These are phyloP conservation scores for Apostichopus parvimensis DNA, from an alignment of 35 echinoderm and acorn worm genomes.

Conservation along the genomic window DNA sequence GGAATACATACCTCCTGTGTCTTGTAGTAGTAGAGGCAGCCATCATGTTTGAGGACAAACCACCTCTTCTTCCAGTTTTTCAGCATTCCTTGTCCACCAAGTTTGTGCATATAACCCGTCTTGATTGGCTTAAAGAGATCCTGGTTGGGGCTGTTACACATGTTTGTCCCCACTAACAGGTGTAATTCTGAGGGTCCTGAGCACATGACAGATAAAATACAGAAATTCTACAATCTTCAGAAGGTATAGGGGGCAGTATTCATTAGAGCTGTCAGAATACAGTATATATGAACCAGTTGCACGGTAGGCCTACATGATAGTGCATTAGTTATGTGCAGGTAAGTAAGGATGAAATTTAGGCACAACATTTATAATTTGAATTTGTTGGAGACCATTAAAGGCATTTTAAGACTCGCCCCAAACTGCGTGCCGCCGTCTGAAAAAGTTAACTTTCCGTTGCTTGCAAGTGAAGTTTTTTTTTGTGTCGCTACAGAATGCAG, in stretches of 20 bases:
- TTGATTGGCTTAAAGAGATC: conserved; percentile 69
- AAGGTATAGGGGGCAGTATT: too few relatives aligned
- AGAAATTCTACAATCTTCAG: background rate
- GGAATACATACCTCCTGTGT: conserved; percentile 73
- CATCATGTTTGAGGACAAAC: conserved; percentile 97
- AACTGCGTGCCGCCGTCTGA: too few relatives aligned
- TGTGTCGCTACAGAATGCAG: too few relatives aligned
- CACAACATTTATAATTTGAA: background rate
- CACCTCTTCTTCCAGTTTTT: conserved; percentile 83
- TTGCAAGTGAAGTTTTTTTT: too few relatives aligned
- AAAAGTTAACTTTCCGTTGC: too few relatives aligned
- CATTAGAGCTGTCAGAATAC: too few relatives aligned
- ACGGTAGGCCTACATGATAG: too few relatives aligned
- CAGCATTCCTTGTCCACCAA: conserved; percentile 68
- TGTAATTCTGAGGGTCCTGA: conserved; percentile 31
- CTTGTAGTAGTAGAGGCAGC: conserved; percentile 97
- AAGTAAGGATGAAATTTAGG: too few relatives aligned
- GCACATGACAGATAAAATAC: background rate
- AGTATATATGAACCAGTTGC: too few relatives aligned
- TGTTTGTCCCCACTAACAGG: conserved; percentile 84
- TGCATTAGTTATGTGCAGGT: too few relatives aligned
- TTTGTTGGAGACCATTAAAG: too few relatives aligned
- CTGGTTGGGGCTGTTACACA: conserved; percentile 87
- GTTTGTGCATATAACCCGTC: conserved; percentile 82
- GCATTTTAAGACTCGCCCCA: too few relatives aligned